A percentile compares a stretch with the other conserved stretches of the same genome.
Evolutionary conservation across 2,797 vertebrate genomes (phyloP).

Genomic region (Glyptemys insculpta): DNA sequence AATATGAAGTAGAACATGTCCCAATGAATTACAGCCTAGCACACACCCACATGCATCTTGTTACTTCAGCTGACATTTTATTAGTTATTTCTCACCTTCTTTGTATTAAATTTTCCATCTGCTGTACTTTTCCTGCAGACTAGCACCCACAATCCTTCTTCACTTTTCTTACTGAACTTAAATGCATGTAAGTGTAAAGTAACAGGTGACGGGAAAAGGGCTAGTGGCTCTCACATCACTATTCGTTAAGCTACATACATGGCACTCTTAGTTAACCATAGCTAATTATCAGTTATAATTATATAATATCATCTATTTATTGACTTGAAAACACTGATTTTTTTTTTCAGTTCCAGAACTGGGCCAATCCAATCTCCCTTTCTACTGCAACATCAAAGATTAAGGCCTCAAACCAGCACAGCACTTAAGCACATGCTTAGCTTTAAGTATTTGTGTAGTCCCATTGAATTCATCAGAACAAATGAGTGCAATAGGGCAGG

Average conservation of each 20-base stretch:
- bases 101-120: conserved; percentile 43
- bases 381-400: neutral
- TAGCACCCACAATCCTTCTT: conserved; percentile 46
- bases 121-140: conserved; percentile 3
- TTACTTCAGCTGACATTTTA: conserved; percentile 30
- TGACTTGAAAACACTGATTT: neutral
- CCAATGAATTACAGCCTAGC: conserved; percentile 52
- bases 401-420: neutral
- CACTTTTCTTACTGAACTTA: neutral
- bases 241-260: neutral
- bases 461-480: neutral
- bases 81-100: conserved; percentile 31
- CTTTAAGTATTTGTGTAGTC: neutral
- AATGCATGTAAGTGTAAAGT: neutral
- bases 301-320: neutral
- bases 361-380: neutral
- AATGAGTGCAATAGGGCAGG: neutral
- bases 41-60: conserved; percentile 55
- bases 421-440: neutral
- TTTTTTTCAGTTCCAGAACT: neutral
- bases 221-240: neutral
- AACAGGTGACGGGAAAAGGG: neutral
- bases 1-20: conserved; percentile 61
- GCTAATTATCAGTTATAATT: neutral
- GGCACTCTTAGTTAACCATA: neutral